Conservation (phyloP, 2,888 invertebrate species). For the Esperia sulphurella region DNA sequence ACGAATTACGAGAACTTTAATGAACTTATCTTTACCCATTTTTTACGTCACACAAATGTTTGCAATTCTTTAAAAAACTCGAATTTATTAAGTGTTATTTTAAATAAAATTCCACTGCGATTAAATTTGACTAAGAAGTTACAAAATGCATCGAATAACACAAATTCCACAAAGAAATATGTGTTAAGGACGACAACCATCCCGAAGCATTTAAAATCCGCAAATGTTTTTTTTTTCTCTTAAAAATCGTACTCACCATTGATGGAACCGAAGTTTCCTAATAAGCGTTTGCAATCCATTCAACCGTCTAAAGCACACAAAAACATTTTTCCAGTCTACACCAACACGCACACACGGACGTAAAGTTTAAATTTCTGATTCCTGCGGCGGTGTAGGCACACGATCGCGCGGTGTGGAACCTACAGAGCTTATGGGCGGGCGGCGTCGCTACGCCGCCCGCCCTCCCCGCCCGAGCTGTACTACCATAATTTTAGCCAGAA, state of each 20-base stretch:
- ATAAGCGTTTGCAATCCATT: constrained; percentile 23
- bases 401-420: constrained; percentile 39
- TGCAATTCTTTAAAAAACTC: too few species aligned
- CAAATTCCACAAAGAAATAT: too few species aligned
- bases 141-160: too few species aligned
- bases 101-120: too few species aligned
- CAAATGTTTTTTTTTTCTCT: too few species aligned
- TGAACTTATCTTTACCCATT: too few species aligned
- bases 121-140: too few species aligned
- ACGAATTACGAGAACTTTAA: too few species aligned
- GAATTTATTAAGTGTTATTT: too few species aligned
- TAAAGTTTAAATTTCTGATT: constrained; percentile 10
- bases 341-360: constrained; percentile 4
- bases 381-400: constrained; percentile 15
- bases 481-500: constrained; percentile 34
- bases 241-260: constrained; percentile 25
- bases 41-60: too few species aligned
- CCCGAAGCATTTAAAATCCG: background rate
- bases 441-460: constrained; percentile 24
- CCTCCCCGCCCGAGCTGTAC: constrained; percentile 17
- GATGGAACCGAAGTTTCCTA: constrained; percentile 32
- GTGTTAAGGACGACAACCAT: background rate
- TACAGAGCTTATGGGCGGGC: constrained; percentile 45
- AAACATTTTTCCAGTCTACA: constrained; percentile 2
- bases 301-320: constrained; percentile 9